phyloP scores from a whole-genome alignment of 2,888 invertebrate genomes.

The Cetonia aurata region DNA sequence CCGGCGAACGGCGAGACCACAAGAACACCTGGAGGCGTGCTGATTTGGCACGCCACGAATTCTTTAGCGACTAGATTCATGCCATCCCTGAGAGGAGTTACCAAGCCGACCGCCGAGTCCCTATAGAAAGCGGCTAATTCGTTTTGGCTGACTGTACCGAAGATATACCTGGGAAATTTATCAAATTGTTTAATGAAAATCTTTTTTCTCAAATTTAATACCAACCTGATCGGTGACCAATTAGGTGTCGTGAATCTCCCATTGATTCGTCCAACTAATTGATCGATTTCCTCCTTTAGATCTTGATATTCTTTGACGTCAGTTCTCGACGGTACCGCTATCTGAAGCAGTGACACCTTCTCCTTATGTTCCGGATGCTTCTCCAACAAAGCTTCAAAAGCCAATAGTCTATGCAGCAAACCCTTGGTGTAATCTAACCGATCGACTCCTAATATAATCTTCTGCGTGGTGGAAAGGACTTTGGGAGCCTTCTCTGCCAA shows the following conservation, averaged over 20 bases:
- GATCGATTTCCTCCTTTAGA: constrained; percentile 91
- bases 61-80: constrained; percentile 96
- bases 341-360: constrained; percentile 86
- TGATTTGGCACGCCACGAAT: constrained; percentile 92
- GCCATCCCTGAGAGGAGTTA: constrained; percentile 89
- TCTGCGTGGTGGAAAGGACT: constrained; percentile 78
- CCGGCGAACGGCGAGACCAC: constrained; percentile 93
- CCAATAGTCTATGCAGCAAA: constrained; percentile 83
- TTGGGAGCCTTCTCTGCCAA: constrained; percentile 78
- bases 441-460: constrained; percentile 89
- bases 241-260: constrained; percentile 91
- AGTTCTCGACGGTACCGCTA: constrained; percentile 89
- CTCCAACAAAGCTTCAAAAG: constrained; percentile 84
- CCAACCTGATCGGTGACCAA: constrained; percentile 87
- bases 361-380: constrained; percentile 89
- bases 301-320: constrained; percentile 93
- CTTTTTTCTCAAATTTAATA: not conserved
- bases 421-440: constrained; percentile 93
- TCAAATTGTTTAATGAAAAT: not conserved
- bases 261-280: constrained; percentile 88
- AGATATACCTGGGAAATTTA: constrained; percentile 81
- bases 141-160: constrained; percentile 88
- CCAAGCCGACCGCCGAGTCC: constrained; percentile 87
- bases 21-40: constrained; percentile 84
- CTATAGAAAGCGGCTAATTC: constrained; percentile 89